Evolutionary conservation across 2,113 vertebrate species (phyloP), one percentile per base, ranked within the genome.

Genomic region (Pteronura brasiliensis): DNA sequence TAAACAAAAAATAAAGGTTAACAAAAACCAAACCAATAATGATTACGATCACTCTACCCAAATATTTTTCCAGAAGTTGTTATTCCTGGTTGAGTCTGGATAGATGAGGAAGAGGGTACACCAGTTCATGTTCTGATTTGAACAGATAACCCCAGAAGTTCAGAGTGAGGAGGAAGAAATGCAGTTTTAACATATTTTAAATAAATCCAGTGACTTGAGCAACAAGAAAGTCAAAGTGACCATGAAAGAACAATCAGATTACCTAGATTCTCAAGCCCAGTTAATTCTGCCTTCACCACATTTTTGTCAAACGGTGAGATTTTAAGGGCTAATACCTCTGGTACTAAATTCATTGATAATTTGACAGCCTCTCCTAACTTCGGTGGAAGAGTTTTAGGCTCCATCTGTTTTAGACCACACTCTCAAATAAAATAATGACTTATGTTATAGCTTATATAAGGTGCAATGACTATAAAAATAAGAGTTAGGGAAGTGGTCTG

Each of bases 11-110:
- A 98, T 97, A 98, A 98, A 98, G 98, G 98, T 99, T 99, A 99
- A 99, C 96, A 98, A 98, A 99, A 98, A 98, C 97, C 98, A 99
- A 98, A 99, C 97, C 98, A 98, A 98, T 99, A 98, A 98, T 98
- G 98, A 98, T 98, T 97, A 98, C 67, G 97, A 94, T 97, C 96
- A 97, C 95, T 97, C 97, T 96, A 93, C 97, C 91, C 98, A 97
- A 98, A 97, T 98, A 97, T 98, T 98, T 98, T 97, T 97, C 96
- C 98, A 93, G 96, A 98, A 98, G 97, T 95, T 97, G 83, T 98
- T 97, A 97, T 97, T 98, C 98, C 98, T 88, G 29, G 92, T 97
- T 98, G 97, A 96, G 71, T 85, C 88, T 97, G 84, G 92, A 94
- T 91, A 87, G 61, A 95, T 55, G 97, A 98, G 92, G 93, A 0